These are phyloP conservation scores for Pangasius larnaudii DNA, from an alignment of 2,797 vertebrate genomes.

Conservation along the genomic window DNA sequence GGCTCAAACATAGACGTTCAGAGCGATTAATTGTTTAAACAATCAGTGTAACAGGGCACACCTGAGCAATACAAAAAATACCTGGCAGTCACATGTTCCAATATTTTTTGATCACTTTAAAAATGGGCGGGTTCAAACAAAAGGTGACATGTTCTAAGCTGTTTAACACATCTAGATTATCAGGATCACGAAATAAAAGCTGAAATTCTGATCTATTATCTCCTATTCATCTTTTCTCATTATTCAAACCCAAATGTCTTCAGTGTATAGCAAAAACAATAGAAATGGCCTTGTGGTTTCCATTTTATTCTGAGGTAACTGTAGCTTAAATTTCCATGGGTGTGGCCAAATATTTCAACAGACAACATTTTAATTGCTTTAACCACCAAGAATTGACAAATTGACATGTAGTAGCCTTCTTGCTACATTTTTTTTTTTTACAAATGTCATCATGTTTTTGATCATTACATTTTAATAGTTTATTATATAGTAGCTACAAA, in stretches of 20 bases:
- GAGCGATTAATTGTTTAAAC: background rate
- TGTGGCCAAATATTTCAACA: background rate
- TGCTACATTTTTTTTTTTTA: no score
- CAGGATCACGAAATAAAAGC: background rate
- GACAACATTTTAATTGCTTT: background rate
- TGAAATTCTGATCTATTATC: background rate
- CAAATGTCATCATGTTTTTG: background rate
- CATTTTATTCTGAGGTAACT: background rate
- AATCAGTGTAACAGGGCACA: background rate
- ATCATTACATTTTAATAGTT: background rate
- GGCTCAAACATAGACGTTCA: background rate
- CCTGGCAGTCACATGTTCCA: background rate
- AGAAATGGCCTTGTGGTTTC: background rate
- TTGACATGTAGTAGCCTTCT: background rate
- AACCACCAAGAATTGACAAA: background rate
- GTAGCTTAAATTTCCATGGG: background rate
- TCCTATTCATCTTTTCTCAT: background rate
- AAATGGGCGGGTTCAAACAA: background rate
- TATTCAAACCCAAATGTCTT: background rate
- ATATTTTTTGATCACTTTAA: conserved; percentile 10
- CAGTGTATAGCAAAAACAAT: background rate
- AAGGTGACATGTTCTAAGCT: background rate
- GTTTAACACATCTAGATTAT: background rate
- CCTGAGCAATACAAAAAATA: background rate
- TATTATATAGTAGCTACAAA: background rate